These are phyloP conservation scores for Donacobius atricapilla DNA, from an alignment of 2,113 vertebrate species.

Conservation along the genomic window DNA sequence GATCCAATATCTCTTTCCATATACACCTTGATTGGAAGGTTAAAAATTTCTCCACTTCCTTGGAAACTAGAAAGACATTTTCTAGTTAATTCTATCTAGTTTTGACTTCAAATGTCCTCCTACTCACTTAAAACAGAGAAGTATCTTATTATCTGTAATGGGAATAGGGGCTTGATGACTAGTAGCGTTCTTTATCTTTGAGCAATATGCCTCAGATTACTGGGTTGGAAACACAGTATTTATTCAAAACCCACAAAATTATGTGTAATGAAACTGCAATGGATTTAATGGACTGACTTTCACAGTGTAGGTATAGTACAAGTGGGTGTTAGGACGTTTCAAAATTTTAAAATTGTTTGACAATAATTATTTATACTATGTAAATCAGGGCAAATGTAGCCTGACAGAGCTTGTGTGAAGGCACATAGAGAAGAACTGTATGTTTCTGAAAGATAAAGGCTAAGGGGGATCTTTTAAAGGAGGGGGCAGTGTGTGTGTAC, in stretches of 20 bases:
- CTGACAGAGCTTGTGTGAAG: neutral
- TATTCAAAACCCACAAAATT: neutral
- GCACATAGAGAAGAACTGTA: neutral
- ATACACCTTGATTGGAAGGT: neutral
- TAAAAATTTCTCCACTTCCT: neutral
- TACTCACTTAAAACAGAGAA: neutral
- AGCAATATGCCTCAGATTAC: neutral
- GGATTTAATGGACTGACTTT: slow-evolving; percentile 3
- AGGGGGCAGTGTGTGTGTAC: neutral
- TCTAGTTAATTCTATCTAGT: neutral
- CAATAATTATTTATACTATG: neutral
- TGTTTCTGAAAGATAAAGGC: neutral
- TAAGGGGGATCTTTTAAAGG: neutral
- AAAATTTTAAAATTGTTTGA: neutral
- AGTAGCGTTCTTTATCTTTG: neutral
- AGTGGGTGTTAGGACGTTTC: neutral
- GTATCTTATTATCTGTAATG: neutral
- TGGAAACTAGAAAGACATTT: neutral
- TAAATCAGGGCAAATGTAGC: neutral
- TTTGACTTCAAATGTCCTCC: slow-evolving; percentile 9
- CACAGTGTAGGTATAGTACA: neutral
- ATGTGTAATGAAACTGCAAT: neutral
- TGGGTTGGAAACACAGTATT: neutral
- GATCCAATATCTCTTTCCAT: neutral
- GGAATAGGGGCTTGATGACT: neutral